Evolutionary conservation across 2,113 vertebrate genomes (phyloP).

Genomic region (Proteles cristata): DNA sequence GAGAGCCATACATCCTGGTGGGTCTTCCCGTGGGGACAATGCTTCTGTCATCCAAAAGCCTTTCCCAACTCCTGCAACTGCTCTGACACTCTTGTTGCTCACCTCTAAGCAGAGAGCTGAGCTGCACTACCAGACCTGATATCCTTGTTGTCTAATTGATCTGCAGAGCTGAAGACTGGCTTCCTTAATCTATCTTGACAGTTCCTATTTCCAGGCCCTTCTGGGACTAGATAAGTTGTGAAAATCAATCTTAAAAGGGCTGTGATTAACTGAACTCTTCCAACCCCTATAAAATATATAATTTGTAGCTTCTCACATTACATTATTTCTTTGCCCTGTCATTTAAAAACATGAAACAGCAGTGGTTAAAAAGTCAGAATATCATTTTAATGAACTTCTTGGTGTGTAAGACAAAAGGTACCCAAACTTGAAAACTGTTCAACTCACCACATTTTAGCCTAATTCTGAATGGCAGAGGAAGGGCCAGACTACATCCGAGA

Average conservation of each 20-base stretch:
- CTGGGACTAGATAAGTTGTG: neutral
- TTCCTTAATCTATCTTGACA: conserved; percentile 33
- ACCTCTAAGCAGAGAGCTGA: neutral
- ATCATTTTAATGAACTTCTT: conserved; percentile 41
- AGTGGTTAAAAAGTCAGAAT: neutral
- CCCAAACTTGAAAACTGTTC: neutral
- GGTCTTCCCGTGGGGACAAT: neutral
- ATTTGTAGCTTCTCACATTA: conserved; percentile 43
- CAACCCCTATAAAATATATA: neutral
- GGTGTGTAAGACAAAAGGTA: neutral
- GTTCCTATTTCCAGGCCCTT: conserved; percentile 40
- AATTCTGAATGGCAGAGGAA: neutral
- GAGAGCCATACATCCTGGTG: neutral
- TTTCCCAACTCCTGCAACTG: neutral
- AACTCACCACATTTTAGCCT: neutral
- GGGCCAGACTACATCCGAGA: neutral
- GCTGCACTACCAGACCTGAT: neutral
- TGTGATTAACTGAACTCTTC: conserved; percentile 44
- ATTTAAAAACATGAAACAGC: conserved; percentile 49
- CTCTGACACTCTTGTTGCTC: neutral
- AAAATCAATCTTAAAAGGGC: conserved; percentile 49
- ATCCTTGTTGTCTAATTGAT: neutral
- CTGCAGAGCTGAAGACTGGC: neutral
- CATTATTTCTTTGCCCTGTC: neutral
- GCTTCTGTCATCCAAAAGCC: neutral